Conservation (phyloP, 2,888 invertebrate genomes). For the Seladonia tumulorum region DNA sequence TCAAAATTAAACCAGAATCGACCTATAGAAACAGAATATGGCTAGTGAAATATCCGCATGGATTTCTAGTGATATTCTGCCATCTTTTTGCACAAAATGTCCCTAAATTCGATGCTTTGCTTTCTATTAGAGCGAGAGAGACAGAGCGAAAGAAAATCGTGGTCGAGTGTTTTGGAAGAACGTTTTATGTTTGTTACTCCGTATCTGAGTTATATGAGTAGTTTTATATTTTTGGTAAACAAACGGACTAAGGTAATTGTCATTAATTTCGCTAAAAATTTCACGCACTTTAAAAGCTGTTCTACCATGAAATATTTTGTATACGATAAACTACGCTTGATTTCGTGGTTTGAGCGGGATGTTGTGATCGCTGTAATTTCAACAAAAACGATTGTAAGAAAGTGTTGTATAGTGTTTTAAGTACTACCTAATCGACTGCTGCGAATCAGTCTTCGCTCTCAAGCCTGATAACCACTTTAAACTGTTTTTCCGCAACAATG, state of each 20-base stretch:
- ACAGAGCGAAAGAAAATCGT: slow-evolving; percentile 43
- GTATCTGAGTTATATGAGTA: slow-evolving; percentile 36
- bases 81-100: slow-evolving; percentile 4
- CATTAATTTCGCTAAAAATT: slow-evolving; percentile 11
- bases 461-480: background rate
- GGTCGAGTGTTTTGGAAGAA: slow-evolving; percentile 59
- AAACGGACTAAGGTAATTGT: slow-evolving; percentile 45
- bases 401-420: slow-evolving; percentile 24
- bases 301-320: background rate
- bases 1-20: background rate
- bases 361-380: slow-evolving; percentile 30
- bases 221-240: slow-evolving; percentile 69
- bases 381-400: slow-evolving; percentile 24
- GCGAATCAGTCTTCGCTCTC: background rate
- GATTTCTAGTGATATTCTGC: background rate
- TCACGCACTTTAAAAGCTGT: background rate
- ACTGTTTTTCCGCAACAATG: slow-evolving; percentile 17
- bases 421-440: background rate
- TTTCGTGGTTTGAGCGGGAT: slow-evolving; percentile 41
- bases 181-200: slow-evolving; percentile 57
- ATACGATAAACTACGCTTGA: slow-evolving; percentile 7
- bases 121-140: background rate
- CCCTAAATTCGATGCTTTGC: slow-evolving; percentile 15
- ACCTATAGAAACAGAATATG: slow-evolving; percentile 15
- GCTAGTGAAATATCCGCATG: background rate